A percentile compares a stretch with the other conserved stretches of the same genome.
These are phyloP conservation scores for Cariama cristata DNA, from an alignment of 2,113 vertebrate genomes.

Conservation along the genomic window DNA sequence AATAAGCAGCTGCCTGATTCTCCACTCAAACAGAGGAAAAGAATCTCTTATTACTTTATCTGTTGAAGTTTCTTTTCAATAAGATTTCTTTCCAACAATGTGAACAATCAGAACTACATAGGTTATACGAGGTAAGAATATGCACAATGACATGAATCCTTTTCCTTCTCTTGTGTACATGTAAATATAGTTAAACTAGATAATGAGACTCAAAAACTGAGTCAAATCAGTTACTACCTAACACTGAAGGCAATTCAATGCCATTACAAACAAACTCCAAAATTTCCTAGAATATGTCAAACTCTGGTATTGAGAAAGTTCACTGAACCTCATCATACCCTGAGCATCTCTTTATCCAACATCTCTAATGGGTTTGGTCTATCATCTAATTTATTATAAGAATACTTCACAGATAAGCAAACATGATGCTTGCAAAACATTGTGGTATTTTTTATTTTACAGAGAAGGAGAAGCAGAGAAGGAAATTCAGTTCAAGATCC, in stretches of 20 bases:
- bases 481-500: background rate
- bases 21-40: background rate
- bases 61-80: background rate
- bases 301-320: background rate
- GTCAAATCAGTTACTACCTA: background rate
- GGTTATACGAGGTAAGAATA: background rate
- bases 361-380: background rate
- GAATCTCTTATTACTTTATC: background rate
- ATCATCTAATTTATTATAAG: background rate
- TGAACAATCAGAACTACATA: background rate
- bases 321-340: background rate
- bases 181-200: background rate
- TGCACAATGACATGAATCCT: background rate
- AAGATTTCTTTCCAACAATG: background rate
- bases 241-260: background rate
- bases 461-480: background rate
- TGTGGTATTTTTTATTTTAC: background rate
- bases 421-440: background rate
- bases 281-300: background rate
- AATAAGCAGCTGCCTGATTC: background rate
- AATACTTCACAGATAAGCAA: background rate
- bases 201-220: background rate
- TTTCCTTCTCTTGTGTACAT: background rate
- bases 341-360: background rate
- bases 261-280: background rate